phyloP scores from a whole-genome alignment of 92 coral and sea anemone genomes.

The Montipora capitata region DNA sequence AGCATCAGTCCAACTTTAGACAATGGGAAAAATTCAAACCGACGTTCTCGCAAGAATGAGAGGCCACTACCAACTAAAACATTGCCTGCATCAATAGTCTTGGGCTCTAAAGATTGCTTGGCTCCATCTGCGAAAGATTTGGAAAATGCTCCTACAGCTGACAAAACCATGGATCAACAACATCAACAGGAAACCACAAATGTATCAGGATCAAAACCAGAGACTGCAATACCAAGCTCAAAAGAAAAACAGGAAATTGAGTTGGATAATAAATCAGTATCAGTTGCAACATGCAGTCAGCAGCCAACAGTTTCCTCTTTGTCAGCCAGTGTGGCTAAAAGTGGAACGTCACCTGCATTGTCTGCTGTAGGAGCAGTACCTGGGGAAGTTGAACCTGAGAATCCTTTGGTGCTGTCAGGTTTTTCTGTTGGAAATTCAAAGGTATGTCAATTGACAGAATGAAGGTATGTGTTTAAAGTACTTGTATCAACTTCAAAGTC shows the following conservation, averaged over 20 bases:
- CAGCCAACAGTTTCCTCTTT: not conserved
- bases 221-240: not conserved
- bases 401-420: not conserved
- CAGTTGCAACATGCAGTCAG: not conserved
- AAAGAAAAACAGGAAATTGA: not conserved
- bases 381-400: not conserved
- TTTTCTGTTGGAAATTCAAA: slow-evolving; percentile 11
- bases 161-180: not conserved
- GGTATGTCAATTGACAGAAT: not conserved
- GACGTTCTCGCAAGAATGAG: slow-evolving; percentile 78
- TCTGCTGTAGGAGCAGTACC: not conserved
- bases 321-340: not conserved
- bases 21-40: slow-evolving; percentile 57
- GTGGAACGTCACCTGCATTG: not conserved
- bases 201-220: not conserved
- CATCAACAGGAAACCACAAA: not conserved
- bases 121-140: not conserved
- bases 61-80: slow-evolving; percentile 73
- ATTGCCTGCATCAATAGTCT: slow-evolving; percentile 20
- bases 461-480: not conserved
- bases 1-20: slow-evolving; percentile 74
- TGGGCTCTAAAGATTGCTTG: not conserved
- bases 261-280: not conserved
- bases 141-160: not conserved
- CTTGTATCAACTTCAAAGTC: too few relatives aligned